These are phyloP conservation scores for Drosophila macrospina DNA, from an alignment of 2,888 invertebrate species.

Conservation along the genomic window DNA sequence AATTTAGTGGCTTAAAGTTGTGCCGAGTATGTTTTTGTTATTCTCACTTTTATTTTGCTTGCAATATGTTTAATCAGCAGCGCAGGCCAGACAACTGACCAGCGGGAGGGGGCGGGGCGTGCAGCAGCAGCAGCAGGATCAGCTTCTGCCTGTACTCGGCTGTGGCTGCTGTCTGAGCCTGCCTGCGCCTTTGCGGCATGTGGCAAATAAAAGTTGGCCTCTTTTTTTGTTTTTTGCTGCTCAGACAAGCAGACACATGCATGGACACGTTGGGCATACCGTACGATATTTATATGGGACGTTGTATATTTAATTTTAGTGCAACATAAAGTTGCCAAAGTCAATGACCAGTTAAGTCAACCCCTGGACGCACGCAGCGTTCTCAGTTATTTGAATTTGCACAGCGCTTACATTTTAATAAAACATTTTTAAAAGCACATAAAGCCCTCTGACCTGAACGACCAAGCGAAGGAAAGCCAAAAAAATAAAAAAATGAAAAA, in stretches of 20 bases:
- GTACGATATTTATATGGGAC: constrained; percentile 50
- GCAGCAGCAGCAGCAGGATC: constrained; percentile 25
- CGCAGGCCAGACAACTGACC: constrained; percentile 58
- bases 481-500: too few relatives aligned
- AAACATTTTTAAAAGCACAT: constrained; percentile 61
- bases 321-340: constrained; percentile 75
- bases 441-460: constrained; percentile 33
- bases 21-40: constrained; percentile 24
- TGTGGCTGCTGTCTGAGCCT: constrained; percentile 4
- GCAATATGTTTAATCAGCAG: constrained; percentile 78
- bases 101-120: constrained; percentile 15
- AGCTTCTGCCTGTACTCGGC: neutral
- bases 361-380: constrained; percentile 37
- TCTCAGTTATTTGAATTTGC: constrained; percentile 66
- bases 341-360: constrained; percentile 81
- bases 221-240: constrained; percentile 2
- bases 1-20: constrained; percentile 72
- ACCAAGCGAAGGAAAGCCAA: constrained; percentile 29
- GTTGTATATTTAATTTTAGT: constrained; percentile 71
- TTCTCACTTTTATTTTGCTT: constrained; percentile 16
- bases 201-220: constrained; percentile 67
- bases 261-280: constrained; percentile 17
- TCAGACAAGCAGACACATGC: constrained; percentile 20
- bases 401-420: constrained; percentile 63
- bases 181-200: constrained; percentile 20